Evolutionary conservation across 30 jellyfish, hydroid and myxozoan genomes (phyloP).

Genomic region (Nemopilema nomurai): DNA sequence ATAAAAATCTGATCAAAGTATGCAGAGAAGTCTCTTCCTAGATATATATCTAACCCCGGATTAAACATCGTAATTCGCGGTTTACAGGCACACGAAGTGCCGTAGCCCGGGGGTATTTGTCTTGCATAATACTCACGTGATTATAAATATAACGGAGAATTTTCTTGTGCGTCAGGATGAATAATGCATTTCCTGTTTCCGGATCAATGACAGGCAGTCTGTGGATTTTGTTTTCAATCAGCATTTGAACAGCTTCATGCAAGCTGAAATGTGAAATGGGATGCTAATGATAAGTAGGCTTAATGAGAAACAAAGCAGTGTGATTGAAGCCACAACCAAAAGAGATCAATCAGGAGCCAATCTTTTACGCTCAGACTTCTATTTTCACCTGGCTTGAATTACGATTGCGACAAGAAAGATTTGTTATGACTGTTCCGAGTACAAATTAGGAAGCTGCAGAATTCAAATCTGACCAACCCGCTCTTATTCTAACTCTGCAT

Average conservation of each 20-base stretch:
- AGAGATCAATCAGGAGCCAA: neutral
- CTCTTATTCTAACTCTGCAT: too few relatives aligned
- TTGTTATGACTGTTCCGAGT: too few relatives aligned
- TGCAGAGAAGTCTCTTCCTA: too few relatives aligned
- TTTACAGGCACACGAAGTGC: too few relatives aligned
- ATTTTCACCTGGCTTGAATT: neutral
- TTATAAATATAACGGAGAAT: slow-evolving; percentile 75
- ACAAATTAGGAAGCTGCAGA: too few relatives aligned
- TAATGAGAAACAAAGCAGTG: neutral
- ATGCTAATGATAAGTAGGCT: neutral
- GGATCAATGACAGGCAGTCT: slow-evolving; percentile 96
- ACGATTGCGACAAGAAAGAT: neutral
- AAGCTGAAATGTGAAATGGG: slow-evolving; percentile 31
- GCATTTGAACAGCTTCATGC: slow-evolving; percentile 79
- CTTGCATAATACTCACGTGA: slow-evolving; percentile 66
- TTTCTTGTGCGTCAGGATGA: slow-evolving; percentile 87
- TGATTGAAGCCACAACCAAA: neutral
- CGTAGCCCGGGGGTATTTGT: too few relatives aligned
- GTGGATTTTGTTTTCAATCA: slow-evolving; percentile 86
- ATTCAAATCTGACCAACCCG: too few relatives aligned
- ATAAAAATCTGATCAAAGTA: too few relatives aligned
- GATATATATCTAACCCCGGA: too few relatives aligned
- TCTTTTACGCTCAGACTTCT: too few relatives aligned
- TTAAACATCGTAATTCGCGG: too few relatives aligned
- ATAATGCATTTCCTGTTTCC: slow-evolving; percentile 86